Base-by-base conservation (phyloP, 92 coral and sea anemone species). In the Epizoanthus illoricatus region DNA sequence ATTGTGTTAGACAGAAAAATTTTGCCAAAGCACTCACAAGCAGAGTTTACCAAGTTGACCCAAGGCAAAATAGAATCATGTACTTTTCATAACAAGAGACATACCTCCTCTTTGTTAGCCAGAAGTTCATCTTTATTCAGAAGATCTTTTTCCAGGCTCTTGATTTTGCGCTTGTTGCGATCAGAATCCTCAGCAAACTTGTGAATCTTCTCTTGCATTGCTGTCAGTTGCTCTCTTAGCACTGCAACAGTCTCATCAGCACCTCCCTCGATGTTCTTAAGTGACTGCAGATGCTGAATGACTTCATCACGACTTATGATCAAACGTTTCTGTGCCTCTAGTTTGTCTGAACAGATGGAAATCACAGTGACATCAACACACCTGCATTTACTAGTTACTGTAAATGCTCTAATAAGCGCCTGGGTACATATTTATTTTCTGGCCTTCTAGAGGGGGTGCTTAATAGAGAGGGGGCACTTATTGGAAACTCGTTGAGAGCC, bases 181-280 rank as follows among this genome's bases (percentile, higher is more conserved):
- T 91, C 98, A 57, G 90, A 89, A 67, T 96, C 98, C 73, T 96
- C 99, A 33, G 94, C 99, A 78, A 94, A 86, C 76, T 91, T 81
- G 57, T 94, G 92, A 71, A 96, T 92, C 71, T 90, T 93, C 17
- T 69, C 87, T 41, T 88, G 89, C 97, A 92, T 90, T 4, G 97
- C 92, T 24, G 67, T 85, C 23, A 92, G 66, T 82, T 96, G 99
- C 64, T 96, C 99, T 33, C 89, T 81, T 7, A 96, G 80, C 0
- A 92, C 94, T 8, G 94, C 76, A 24, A 90, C 93, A 40, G 87
- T 86, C 71, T 94, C 98, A 76, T 96, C 99, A 20, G 91, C 81
- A 0, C 98, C 99, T 55, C 98, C 97, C 76, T 89, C 89, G n/a
- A 95, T 91, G 62, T 95, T 93, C 84, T 95, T 95, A 86, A 94